Evolutionary conservation across 2,888 invertebrate species (phyloP).

Genomic region (Ochlodes sylvanus): DNA sequence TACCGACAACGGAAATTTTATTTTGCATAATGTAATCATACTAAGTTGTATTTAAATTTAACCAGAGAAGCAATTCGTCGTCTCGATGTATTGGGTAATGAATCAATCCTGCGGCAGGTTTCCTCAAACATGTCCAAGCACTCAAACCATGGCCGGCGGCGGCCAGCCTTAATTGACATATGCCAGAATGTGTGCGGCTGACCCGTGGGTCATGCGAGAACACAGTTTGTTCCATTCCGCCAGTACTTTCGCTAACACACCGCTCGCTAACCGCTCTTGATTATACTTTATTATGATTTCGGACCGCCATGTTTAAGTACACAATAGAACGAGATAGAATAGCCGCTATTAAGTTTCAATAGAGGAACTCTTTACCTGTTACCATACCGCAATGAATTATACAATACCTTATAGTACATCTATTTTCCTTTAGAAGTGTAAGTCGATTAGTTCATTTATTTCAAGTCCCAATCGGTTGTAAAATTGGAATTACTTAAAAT

Average conservation of each 20-base stretch:
- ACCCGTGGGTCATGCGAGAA: constrained; percentile 80
- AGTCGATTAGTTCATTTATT: too few species aligned
- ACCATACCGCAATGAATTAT: neutral
- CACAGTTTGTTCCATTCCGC: constrained; percentile 73
- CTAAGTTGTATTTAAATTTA: constrained; percentile 25
- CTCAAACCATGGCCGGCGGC: constrained; percentile 77
- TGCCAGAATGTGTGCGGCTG: constrained; percentile 81
- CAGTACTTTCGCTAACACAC: constrained; percentile 71
- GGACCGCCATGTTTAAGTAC: constrained; percentile 34
- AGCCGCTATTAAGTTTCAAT: constrained; percentile 22
- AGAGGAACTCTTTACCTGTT: constrained; percentile 1
- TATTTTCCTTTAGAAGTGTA: too few species aligned
- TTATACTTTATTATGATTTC: constrained; percentile 39
- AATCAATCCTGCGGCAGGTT: constrained; percentile 79
- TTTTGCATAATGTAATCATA: constrained; percentile 4
- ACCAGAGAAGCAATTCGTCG: constrained; percentile 48
- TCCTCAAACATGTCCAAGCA: constrained; percentile 81
- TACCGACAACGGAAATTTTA: neutral
- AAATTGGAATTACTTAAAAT: too few species aligned
- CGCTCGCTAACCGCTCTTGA: constrained; percentile 38
- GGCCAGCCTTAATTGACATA: constrained; percentile 82
- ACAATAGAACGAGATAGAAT: constrained; percentile 33
- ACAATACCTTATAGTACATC: too few species aligned
- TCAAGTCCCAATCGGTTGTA: too few species aligned
- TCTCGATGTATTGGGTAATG: constrained; percentile 64